A percentile compares a stretch with the other conserved stretches of the same genome.
Conservation (phyloP, 2,888 invertebrate species). For the Acleris laterana region DNA sequence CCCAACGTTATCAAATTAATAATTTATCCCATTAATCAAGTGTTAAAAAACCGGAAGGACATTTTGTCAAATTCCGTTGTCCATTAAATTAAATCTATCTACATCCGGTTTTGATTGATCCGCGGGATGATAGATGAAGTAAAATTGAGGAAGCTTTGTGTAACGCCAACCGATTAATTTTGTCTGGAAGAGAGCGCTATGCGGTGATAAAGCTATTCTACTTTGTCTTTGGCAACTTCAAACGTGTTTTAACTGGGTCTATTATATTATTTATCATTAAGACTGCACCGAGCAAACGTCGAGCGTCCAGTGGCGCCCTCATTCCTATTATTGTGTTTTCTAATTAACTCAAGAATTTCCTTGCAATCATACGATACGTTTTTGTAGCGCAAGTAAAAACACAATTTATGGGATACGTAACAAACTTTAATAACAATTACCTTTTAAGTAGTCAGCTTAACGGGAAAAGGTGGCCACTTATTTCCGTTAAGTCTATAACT, state of each 20-base stretch:
- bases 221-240: background rate
- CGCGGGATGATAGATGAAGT: slow-evolving; percentile 47
- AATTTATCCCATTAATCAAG: slow-evolving; percentile 46
- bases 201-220: background rate
- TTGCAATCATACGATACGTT: no score
- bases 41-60: slow-evolving; percentile 45
- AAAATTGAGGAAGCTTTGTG: slow-evolving; percentile 38
- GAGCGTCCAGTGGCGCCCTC: no score
- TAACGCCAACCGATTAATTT: slow-evolving; percentile 20
- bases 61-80: slow-evolving; percentile 48
- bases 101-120: slow-evolving; percentile 49
- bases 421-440: no score
- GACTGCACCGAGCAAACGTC: no score
- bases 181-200: slow-evolving; percentile 9
- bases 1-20: slow-evolving; percentile 31
- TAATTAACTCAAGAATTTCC: no score
- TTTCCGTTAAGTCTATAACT: no score
- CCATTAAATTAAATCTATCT: slow-evolving; percentile 48
- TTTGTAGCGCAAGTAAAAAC: no score
- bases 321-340: no score
- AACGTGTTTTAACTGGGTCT: background rate
- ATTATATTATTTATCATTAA: no score
- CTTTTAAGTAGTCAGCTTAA: no score
- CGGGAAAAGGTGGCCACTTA: no score
- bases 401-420: no score